A percentile compares a stretch with the other conserved stretches of the same genome.
phyloP scores from a whole-genome alignment of 1,140 invertebrate species.

The Drosophila pandora region DNA sequence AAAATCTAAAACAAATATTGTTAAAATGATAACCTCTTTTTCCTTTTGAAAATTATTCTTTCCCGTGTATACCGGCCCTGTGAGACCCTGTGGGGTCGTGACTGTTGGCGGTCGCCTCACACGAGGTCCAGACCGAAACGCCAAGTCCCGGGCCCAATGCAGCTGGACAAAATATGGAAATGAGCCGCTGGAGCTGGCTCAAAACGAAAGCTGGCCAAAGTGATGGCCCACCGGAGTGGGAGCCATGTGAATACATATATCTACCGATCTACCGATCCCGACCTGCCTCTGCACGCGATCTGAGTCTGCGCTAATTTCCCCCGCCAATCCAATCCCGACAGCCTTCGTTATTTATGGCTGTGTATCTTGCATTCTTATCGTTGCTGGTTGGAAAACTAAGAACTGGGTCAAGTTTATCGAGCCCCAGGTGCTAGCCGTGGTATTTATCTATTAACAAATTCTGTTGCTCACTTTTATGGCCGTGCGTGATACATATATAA shows the following conservation, averaged over 20 bases:
- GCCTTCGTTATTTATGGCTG: slow-evolving; percentile 15
- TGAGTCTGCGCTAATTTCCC: slow-evolving; percentile 9
- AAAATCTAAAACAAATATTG: too few species aligned
- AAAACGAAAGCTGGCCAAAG: slow-evolving; percentile 63
- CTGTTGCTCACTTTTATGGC: slow-evolving; percentile 21
- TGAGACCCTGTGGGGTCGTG: slow-evolving; percentile 49
- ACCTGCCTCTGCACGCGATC: slow-evolving; percentile 36
- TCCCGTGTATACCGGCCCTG: slow-evolving; percentile 12
- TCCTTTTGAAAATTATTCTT: not conserved
- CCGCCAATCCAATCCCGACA: slow-evolving; percentile 5
- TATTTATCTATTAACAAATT: slow-evolving; percentile 58
- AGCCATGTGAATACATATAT: slow-evolving; percentile 16
- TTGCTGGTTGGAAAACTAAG: slow-evolving; percentile 20
- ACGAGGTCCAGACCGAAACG: slow-evolving; percentile 36
- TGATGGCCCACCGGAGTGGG: slow-evolving; percentile 30
- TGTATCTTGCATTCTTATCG: slow-evolving; percentile 26
- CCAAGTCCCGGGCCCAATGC: slow-evolving; percentile 26
- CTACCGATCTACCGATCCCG: not conserved
- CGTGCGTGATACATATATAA: not conserved
- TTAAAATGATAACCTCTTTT: too few species aligned
- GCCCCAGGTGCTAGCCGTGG: not conserved
- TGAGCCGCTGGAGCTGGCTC: slow-evolving; percentile 41
- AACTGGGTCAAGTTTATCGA: slow-evolving; percentile 77
- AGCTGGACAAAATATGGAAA: slow-evolving; percentile 74
- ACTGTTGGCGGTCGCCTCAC: slow-evolving; percentile 75